A percentile compares a stretch with the other conserved stretches of the same genome.
Conservation (phyloP, 2,888 invertebrate genomes). For the Latrodectus elegans region DNA sequence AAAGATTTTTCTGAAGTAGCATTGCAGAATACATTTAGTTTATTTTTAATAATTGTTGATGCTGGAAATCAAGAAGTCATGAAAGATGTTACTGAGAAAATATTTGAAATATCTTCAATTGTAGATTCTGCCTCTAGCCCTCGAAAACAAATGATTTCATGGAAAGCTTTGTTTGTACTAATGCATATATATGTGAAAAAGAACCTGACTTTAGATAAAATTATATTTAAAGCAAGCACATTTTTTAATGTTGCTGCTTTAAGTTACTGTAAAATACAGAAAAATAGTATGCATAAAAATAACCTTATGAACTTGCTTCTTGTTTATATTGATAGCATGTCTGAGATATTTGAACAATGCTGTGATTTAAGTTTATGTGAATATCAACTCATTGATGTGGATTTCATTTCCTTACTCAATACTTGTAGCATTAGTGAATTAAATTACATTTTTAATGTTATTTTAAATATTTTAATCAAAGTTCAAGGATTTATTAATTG, state of each 20-base stretch:
- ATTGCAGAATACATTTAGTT: constrained; percentile 49
- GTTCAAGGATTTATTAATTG: constrained; percentile 12
- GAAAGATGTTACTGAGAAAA: constrained; percentile 40
- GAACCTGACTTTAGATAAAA: constrained; percentile 1
- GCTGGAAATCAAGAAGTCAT: constrained; percentile 38
- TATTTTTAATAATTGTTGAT: constrained; percentile 38
- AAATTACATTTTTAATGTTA: constrained; percentile 35
- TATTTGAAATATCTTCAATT: constrained; percentile 32
- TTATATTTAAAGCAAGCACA: constrained; percentile 12
- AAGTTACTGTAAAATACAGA: constrained; percentile 12
- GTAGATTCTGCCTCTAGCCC: constrained; percentile 14
- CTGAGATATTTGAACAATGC: constrained; percentile 43
- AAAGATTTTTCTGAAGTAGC: constrained; percentile 57
- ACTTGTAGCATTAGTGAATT: constrained; percentile 31
- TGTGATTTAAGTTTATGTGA: constrained; percentile 20
- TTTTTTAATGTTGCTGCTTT: constrained; percentile 39
- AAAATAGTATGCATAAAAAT: constrained; percentile 28
- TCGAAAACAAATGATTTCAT: constrained; percentile 53
- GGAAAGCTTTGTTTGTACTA: constrained; percentile 59
- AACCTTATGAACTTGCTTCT: constrained; percentile 52
- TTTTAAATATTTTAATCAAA: constrained; percentile 33
- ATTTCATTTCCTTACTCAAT: constrained; percentile 34
- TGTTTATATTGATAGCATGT: constrained; percentile 45
- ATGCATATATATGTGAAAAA: constrained; percentile 36
- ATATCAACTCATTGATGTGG: constrained; percentile 39